These are phyloP conservation scores for Torymus texanus DNA, from an alignment of 2,888 invertebrate species.

Conservation along the genomic window DNA sequence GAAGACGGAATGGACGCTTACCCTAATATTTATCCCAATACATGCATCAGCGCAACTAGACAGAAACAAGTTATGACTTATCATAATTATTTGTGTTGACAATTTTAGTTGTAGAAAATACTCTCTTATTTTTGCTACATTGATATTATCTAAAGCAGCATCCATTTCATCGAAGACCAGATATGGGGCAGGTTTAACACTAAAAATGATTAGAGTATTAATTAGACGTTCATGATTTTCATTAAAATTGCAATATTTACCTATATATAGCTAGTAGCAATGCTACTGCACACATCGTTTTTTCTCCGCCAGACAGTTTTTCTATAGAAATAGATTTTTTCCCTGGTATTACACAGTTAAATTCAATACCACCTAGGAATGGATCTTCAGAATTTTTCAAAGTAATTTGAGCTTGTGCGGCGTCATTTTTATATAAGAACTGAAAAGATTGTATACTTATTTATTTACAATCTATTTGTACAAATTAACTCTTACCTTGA, in stretches of 20 bases:
- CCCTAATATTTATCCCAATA: constrained; percentile 53
- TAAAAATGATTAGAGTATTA: constrained; percentile 67
- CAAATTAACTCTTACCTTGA: constrained; percentile 82
- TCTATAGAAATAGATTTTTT: constrained; percentile 98
- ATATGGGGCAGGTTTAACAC: constrained; percentile 96
- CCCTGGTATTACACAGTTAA: constrained; percentile 98
- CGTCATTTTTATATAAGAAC: constrained; percentile 79
- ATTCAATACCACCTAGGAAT: constrained; percentile 96
- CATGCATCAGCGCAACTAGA: constrained; percentile 71
- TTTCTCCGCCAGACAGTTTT: constrained; percentile 98
- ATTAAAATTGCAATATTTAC: constrained; percentile 71
- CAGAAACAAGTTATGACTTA: constrained; percentile 97
- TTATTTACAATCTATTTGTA: neutral
- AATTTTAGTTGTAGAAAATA: constrained; percentile 92
- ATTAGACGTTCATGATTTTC: neutral
- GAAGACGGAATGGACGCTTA: constrained; percentile 18
- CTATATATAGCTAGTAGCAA: constrained; percentile 97
- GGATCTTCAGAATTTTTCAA: constrained; percentile 99
- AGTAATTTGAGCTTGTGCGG: constrained; percentile 93
- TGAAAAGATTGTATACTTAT: neutral
- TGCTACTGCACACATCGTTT: constrained; percentile 96
- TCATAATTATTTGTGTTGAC: constrained; percentile 94
- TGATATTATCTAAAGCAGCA: constrained; percentile 97
- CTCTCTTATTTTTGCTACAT: constrained; percentile 96
- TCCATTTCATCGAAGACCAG: constrained; percentile 99